Evolutionary conservation across 2,113 vertebrate species (phyloP).

Genomic region (Origma solitaria): DNA sequence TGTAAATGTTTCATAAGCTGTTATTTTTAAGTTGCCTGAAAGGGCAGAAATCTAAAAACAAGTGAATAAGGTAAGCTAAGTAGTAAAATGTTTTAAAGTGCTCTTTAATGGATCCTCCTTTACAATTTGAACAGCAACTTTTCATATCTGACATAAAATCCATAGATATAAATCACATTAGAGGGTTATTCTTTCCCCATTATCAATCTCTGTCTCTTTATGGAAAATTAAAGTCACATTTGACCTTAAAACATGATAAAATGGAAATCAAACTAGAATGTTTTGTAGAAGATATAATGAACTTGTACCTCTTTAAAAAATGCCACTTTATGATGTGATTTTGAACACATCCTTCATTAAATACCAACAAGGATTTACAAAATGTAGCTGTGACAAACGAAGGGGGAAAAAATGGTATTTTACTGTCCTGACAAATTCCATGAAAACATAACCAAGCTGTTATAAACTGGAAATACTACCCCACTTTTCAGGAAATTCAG

Average conservation of each 20-base stretch:
- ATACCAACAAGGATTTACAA: conserved; percentile 29
- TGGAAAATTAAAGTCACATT: conserved; percentile 86
- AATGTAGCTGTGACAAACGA: not conserved
- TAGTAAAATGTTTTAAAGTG: conserved; percentile 79
- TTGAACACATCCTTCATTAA: conserved; percentile 50
- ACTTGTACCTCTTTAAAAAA: conserved; percentile 59
- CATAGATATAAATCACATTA: conserved; percentile 98
- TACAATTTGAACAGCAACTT: conserved; percentile 91
- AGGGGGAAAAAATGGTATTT: not conserved
- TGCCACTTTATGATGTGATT: conserved; percentile 44
- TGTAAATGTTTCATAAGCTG: conserved; percentile 40
- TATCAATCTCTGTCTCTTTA: conserved; percentile 98
- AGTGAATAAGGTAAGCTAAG: conserved; percentile 75
- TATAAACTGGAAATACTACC: not conserved
- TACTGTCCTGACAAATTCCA: not conserved
- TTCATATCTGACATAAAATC: conserved; percentile 98
- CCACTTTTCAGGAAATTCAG: not conserved
- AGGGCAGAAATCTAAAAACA: conserved; percentile 70
- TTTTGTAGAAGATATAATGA: conserved; percentile 67
- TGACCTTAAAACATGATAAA: conserved; percentile 87
- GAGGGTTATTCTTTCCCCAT: conserved; percentile 87
- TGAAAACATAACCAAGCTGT: not conserved
- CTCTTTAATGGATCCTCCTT: conserved; percentile 92
- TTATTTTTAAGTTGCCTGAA: conserved; percentile 58
- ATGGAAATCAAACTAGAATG: conserved; percentile 73